Evolutionary conservation across 2,888 invertebrate species (phyloP).

Genomic region (Philonicus albiceps): DNA sequence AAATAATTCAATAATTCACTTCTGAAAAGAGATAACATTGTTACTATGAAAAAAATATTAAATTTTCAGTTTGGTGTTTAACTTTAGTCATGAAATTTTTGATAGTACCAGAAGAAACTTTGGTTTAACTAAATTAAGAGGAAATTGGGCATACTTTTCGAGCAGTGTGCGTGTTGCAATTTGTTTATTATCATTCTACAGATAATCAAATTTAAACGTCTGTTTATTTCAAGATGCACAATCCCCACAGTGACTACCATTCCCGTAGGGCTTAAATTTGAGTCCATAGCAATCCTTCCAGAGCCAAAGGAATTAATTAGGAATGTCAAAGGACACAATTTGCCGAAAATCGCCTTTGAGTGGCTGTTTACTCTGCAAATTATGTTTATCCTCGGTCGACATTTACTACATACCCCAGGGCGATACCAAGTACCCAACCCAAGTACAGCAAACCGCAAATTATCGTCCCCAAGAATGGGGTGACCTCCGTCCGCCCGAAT

Average conservation of each 20-base stretch:
- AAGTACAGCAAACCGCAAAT: neutral
- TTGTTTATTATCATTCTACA: too few species aligned
- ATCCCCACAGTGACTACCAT: neutral
- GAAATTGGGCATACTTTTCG: too few species aligned
- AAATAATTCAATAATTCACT: too few species aligned
- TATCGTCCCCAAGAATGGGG: neutral
- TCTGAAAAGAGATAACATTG: too few species aligned
- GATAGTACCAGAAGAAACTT: too few species aligned
- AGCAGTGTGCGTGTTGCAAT: too few species aligned
- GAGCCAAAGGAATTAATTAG: slow-evolving; percentile 1
- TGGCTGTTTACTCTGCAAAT: neutral
- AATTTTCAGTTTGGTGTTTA: too few species aligned
- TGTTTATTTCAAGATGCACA: neutral
- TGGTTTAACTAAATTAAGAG: too few species aligned
- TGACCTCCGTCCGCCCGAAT: neutral
- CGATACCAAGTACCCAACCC: neutral
- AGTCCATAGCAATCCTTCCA: neutral
- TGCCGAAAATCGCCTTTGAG: neutral
- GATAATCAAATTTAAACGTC: neutral
- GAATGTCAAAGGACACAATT: slow-evolving; percentile 19
- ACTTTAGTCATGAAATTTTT: too few species aligned
- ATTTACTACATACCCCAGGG: neutral
- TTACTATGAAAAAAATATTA: too few species aligned
- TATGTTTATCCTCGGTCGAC: slow-evolving; percentile 1
- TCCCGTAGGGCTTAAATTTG: neutral